Percentiles rank a stretch among this genome's conserved stretches.
Conservation (phyloP, 2,888 invertebrate genomes). For the Chirona hameri region DNA sequence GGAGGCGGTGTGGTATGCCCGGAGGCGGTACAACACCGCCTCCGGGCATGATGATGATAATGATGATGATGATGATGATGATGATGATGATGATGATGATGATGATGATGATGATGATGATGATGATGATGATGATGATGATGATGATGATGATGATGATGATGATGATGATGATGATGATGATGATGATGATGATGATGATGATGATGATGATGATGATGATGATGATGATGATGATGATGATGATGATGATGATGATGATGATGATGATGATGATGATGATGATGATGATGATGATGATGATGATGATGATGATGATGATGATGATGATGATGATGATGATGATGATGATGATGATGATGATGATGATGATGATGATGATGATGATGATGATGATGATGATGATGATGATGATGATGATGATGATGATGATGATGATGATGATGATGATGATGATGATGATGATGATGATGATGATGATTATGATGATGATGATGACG, state of each 20-base stretch:
- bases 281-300: constrained; percentile 22
- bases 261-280: constrained; percentile 22
- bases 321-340: constrained; percentile 22
- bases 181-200: constrained; percentile 22
- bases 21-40: no score
- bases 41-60: constrained; percentile 22
- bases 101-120: constrained; percentile 22
- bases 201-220: constrained; percentile 22
- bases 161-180: constrained; percentile 22
- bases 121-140: constrained; percentile 22
- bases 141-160: constrained; percentile 22
- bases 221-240: constrained; percentile 22
- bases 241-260: constrained; percentile 22
- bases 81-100: constrained; percentile 22
- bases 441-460: constrained; percentile 22
- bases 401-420: constrained; percentile 22
- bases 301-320: constrained; percentile 22
- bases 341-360: constrained; percentile 22
- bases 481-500: no score
- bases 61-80: constrained; percentile 22
- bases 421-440: constrained; percentile 22
- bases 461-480: no score
- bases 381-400: constrained; percentile 22
- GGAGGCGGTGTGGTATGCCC: no score
- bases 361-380: constrained; percentile 22